Conservation (phyloP, 2,888 invertebrate genomes). For the Mythimna ferrago region DNA sequence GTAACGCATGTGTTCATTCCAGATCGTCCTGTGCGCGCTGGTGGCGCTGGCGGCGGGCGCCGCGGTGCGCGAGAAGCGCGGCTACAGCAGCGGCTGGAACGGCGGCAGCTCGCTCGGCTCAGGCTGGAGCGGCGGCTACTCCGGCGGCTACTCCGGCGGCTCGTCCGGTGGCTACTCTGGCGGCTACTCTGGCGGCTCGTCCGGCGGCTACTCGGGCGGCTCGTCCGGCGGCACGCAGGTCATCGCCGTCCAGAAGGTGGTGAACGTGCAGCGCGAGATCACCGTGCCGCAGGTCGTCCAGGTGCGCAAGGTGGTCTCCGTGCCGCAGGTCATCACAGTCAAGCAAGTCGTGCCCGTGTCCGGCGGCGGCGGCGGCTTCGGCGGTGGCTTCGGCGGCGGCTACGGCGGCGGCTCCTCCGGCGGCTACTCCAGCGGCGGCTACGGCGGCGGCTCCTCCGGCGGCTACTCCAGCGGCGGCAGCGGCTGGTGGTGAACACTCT, state of each 20-base stretch:
- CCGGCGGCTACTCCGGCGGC: constrained; percentile 25
- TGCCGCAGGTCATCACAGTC: constrained; percentile 77
- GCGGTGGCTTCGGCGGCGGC: constrained; percentile 40
- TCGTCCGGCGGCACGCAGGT: constrained; percentile 57
- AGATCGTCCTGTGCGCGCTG: constrained; percentile 50
- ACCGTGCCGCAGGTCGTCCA: constrained; percentile 71
- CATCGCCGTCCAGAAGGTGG: constrained; percentile 71
- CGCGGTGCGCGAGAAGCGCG: constrained; percentile 58
- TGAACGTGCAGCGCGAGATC: constrained; percentile 73
- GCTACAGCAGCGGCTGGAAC: constrained; percentile 50
- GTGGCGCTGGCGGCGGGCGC: constrained; percentile 46
- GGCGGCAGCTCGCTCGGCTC: constrained; percentile 10
- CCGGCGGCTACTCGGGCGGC: constrained; percentile 15
- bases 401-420: constrained; percentile 39
- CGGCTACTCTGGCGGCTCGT: constrained; percentile 12
- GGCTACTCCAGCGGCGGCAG: constrained; percentile 29
- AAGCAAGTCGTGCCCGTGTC: constrained; percentile 71
- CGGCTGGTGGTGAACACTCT: constrained; percentile 62
- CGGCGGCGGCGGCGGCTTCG: constrained; percentile 42
- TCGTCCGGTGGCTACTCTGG: constrained; percentile 24
- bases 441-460: constrained; percentile 15
- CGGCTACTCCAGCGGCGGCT: constrained; percentile 3
- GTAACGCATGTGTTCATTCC: constrained; percentile 17
- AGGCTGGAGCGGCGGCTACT: constrained; percentile 13
- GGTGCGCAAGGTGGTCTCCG: constrained; percentile 76